Conservation (phyloP, 2,888 invertebrate genomes). For the Sthenelais limicola region DNA sequence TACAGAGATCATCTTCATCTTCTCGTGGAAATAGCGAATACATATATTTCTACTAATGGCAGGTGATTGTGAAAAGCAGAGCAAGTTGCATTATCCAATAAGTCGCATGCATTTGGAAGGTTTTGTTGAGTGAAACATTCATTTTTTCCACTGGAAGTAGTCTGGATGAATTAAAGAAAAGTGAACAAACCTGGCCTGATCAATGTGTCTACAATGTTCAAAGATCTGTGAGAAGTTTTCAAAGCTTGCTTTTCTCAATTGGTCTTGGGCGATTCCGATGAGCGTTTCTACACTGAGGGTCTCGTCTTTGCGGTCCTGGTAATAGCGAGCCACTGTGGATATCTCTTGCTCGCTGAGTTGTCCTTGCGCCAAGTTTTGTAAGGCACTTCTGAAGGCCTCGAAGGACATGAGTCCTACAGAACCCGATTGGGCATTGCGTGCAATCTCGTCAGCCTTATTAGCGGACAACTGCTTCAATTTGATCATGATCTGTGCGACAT, state of each 20-base stretch:
- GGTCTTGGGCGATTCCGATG: constrained; percentile 66
- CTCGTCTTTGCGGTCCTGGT: constrained; percentile 55
- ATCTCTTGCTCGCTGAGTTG: constrained; percentile 65
- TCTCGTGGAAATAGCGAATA: too few species aligned
- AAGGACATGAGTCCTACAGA: constrained; percentile 47
- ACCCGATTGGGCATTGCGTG: constrained; percentile 41
- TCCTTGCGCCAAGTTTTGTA: constrained; percentile 55
- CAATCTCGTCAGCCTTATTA: constrained; percentile 56
- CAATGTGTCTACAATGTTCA: constrained; percentile 63
- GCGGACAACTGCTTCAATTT: constrained; percentile 56
- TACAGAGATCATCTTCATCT: too few species aligned
- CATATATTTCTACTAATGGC: not conserved
- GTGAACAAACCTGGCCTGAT: constrained; percentile 61
- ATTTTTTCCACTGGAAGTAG: too few species aligned
- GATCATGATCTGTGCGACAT: constrained; percentile 58
- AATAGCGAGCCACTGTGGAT: constrained; percentile 61
- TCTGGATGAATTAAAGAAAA: not conserved
- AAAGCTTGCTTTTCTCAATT: constrained; percentile 68
- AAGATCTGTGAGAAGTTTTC: constrained; percentile 65
- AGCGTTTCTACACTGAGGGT: constrained; percentile 59
- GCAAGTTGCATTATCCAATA: too few species aligned
- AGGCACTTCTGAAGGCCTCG: constrained; percentile 59
- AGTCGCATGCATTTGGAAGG: too few species aligned
- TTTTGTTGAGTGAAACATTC: too few species aligned
- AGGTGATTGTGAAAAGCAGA: too few species aligned